phyloP scores from a whole-genome alignment of 2,113 vertebrate species.

The Malurus alboscapulatus region DNA sequence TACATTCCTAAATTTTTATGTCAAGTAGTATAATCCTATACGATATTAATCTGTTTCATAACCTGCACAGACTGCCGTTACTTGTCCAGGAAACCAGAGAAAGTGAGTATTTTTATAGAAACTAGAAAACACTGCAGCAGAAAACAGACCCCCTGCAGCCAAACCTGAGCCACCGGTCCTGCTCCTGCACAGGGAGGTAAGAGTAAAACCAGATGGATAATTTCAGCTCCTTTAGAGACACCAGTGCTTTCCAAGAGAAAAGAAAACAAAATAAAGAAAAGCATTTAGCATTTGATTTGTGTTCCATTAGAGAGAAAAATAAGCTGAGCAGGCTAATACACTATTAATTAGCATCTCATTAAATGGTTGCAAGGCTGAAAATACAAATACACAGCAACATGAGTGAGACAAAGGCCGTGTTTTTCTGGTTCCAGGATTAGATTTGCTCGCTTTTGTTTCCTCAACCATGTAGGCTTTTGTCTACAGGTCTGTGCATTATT shows the following conservation, averaged over 20 bases:
- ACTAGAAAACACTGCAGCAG: neutral
- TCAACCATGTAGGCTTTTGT: slow-evolving; percentile 22
- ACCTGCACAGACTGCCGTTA: neutral
- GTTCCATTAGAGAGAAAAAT: slow-evolving; percentile 12
- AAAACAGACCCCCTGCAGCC: neutral
- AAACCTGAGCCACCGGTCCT: neutral
- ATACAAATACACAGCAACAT: neutral
- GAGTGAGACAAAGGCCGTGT: neutral
- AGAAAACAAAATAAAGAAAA: neutral
- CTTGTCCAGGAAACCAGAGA: neutral
- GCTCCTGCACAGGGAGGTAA: neutral
- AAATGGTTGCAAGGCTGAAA: neutral
- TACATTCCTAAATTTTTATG: neutral
- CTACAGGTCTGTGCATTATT: neutral
- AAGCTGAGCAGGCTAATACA: neutral
- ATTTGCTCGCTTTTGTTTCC: slow-evolving; percentile 8
- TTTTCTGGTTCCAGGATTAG: slow-evolving; percentile 38
- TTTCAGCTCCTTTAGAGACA: neutral
- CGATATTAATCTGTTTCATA: neutral
- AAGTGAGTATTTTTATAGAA: neutral
- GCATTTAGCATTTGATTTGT: neutral
- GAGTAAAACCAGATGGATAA: neutral
- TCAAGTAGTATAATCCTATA: neutral
- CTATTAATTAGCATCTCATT: slow-evolving; percentile 24
- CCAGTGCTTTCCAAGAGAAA: neutral